Evolutionary conservation across 2,797 vertebrate genomes (phyloP).

Genomic region (Siniperca undulata): DNA sequence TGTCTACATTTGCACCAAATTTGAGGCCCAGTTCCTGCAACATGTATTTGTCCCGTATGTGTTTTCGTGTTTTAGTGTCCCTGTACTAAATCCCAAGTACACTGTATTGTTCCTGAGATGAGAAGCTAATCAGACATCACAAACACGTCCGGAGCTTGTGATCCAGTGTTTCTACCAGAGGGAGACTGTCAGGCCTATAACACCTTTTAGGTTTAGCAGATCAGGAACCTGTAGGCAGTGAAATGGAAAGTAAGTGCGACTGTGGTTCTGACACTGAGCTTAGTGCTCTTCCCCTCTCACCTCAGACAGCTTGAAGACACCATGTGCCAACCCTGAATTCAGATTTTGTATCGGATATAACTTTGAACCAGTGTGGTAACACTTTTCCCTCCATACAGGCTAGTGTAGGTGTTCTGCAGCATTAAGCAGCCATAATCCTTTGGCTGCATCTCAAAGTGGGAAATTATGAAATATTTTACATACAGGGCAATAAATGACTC

Average conservation of each 20-base stretch:
- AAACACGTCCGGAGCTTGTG: slow-evolving; percentile 18
- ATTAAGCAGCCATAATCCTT: slow-evolving; percentile 16
- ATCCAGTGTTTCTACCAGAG: slow-evolving; percentile 10
- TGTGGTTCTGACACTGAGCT: slow-evolving; percentile 13
- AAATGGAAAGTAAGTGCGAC: slow-evolving; percentile 12
- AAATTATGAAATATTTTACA: neutral
- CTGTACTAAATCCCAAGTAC: neutral
- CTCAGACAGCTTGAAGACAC: slow-evolving; percentile 7
- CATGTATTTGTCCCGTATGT: neutral
- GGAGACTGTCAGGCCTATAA: neutral
- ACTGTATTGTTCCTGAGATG: slow-evolving; percentile 10
- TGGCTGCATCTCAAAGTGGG: slow-evolving; percentile 15
- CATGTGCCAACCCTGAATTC: neutral
- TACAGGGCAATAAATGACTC: slow-evolving; percentile 5
- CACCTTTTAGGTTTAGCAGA: slow-evolving; percentile 11
- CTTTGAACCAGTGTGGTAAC: neutral
- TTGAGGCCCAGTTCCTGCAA: neutral
- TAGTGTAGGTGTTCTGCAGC: slow-evolving; percentile 27
- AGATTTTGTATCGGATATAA: neutral
- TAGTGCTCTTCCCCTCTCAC: neutral
- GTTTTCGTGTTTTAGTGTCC: neutral
- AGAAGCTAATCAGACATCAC: slow-evolving; percentile 16
- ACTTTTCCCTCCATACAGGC: neutral
- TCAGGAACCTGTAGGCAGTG: neutral
- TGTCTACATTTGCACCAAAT: neutral